Evolutionary conservation across 2,797 vertebrate species (phyloP).

Genomic region (Peromyscus attwateri): DNA sequence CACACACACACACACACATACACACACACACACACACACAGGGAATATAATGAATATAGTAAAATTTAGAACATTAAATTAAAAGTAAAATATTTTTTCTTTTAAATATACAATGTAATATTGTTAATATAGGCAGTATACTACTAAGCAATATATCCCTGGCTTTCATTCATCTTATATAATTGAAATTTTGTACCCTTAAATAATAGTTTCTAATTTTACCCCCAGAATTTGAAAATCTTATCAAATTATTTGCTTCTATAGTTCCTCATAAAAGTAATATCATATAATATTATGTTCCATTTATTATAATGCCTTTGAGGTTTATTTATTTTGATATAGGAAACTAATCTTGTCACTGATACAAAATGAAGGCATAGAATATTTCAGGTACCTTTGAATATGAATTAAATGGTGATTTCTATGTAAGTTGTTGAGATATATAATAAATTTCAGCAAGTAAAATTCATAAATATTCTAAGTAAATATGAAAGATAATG

Average conservation of each 20-base stretch:
- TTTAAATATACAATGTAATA: neutral
- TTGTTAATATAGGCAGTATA: neutral
- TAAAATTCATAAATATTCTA: neutral
- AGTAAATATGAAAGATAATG: neutral
- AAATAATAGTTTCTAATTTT: neutral
- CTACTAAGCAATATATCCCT: neutral
- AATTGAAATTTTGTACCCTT: neutral
- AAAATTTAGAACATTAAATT: neutral
- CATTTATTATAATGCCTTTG: neutral
- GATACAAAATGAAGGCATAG: neutral
- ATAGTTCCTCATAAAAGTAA: neutral
- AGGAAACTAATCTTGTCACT: neutral
- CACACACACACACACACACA: neutral
- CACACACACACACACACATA: neutral
- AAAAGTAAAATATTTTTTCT: neutral
- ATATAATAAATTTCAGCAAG: neutral
- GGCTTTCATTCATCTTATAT: neutral
- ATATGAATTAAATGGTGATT: neutral
- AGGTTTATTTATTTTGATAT: neutral
- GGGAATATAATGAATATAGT: neutral
- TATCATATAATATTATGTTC: neutral
- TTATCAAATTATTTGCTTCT: neutral
- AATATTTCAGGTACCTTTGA: neutral
- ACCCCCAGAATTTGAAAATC: no score
- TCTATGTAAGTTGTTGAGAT: neutral